Conservation (phyloP, 2,888 invertebrate species). For the Pseudococcus jackbeardsleyi region DNA sequence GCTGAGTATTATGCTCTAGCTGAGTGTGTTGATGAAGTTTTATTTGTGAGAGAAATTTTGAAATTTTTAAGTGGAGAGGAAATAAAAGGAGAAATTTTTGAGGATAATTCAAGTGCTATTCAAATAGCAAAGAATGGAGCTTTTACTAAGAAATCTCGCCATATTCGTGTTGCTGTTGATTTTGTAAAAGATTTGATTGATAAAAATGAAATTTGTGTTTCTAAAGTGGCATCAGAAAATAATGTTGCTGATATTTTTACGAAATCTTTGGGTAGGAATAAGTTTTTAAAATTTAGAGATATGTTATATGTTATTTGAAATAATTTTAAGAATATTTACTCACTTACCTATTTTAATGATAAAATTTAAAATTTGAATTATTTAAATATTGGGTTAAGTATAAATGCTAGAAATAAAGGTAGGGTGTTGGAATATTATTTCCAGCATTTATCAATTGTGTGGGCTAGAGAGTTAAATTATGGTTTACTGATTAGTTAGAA, state of each 20-base stretch:
- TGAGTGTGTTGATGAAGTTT: not conserved
- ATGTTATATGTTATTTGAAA: not conserved
- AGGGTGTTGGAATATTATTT: too few species aligned
- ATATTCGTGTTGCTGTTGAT: not conserved
- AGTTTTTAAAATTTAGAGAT: not conserved
- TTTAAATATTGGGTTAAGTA: too few species aligned
- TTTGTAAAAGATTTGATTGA: not conserved
- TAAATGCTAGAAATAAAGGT: too few species aligned
- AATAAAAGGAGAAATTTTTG: not conserved
- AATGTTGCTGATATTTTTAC: constrained; percentile 33
- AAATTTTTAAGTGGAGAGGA: not conserved
- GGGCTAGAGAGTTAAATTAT: too few species aligned
- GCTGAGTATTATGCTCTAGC: constrained; percentile 31
- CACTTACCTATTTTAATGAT: too few species aligned
- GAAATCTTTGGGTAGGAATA: not conserved
- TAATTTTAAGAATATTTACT: too few species aligned
- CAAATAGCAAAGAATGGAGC: not conserved
- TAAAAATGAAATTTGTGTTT: not conserved
- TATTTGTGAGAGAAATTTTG: constrained; percentile 3
- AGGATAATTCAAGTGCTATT: not conserved
- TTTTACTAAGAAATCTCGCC: not conserved
- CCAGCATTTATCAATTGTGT: too few species aligned
- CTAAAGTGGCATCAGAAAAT: not conserved
- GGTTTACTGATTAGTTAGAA: too few species aligned
- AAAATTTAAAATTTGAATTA: too few species aligned